Base-by-base conservation (phyloP, 2,888 invertebrate species). In the Catocala fraxini region DNA sequence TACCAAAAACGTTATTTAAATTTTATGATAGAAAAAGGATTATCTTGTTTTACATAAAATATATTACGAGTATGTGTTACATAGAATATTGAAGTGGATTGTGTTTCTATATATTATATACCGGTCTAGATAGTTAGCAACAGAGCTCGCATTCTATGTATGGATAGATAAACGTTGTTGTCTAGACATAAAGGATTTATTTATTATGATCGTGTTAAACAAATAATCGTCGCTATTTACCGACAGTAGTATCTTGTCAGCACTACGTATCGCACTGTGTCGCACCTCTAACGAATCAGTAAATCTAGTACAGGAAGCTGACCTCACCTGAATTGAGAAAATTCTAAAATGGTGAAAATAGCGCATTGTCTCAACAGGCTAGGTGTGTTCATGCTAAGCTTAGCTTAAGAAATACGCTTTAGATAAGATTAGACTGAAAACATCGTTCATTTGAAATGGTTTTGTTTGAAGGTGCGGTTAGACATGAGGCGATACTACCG, bases 401-500 rank as follows among this genome's bases (percentile, higher is more conserved):
- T 47, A 39, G 52, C 47, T 47, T 41, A 53, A 33, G 35, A 59
- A 59, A 51, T 39, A 58, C 42, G 9, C n/a, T 51, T 48, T 48
- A 55, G 61, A 65, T 61, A 71, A 61, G 42, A 54, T 48, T 35
- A 48, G 39, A 48, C 71, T 39, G 47, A 59, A 60, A 56, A 59
- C 61, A 63, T 61, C 62, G 55, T 73, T 61, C 60, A 71, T 69
- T 61, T 57, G 51, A 60, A 60, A 60, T 51, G 54, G 61, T 69
- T 66, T 54, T 63, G 51, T 63, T 60, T 54, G n/a, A 42, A 39
- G 65, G 51, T 63, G 66, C 61, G 58, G 66, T 63, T 63, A 67
- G 67, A 71, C 68, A 73, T 73, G 70, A 73, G 73, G 65, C 76
- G 77, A 80, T 82, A 76, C 74, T 80, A 79, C 86, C 83, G 84